These are phyloP conservation scores for Pilophorus perplexus DNA, from an alignment of 2,888 invertebrate genomes.

Conservation along the genomic window DNA sequence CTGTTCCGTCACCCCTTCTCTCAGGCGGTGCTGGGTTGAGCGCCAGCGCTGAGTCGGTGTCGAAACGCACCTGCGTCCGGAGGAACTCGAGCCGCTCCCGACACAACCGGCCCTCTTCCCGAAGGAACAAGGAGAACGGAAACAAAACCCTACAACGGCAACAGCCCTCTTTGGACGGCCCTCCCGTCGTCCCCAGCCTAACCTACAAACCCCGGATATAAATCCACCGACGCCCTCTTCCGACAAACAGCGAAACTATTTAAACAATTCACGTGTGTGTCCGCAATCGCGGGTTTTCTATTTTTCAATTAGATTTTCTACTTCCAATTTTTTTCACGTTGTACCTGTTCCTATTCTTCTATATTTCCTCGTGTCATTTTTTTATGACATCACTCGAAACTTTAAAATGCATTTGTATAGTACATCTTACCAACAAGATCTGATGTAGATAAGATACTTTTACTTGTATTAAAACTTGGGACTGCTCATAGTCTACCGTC, in stretches of 20 bases:
- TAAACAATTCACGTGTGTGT: not conserved
- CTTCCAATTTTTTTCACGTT: not conserved
- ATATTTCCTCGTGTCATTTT: too few relatives aligned
- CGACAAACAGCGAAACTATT: not conserved
- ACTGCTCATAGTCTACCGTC: too few relatives aligned
- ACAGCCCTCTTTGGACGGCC: constrained; percentile 34
- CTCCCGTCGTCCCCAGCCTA: constrained; percentile 44
- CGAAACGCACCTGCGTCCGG: constrained; percentile 59
- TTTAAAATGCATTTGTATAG: too few relatives aligned
- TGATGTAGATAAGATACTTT: too few relatives aligned
- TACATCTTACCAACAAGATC: too few relatives aligned
- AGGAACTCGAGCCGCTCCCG: constrained; percentile 56
- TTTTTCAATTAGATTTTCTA: not conserved
- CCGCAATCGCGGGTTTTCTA: too few relatives aligned
- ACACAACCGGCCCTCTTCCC: constrained; percentile 55
- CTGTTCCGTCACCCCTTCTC: not conserved
- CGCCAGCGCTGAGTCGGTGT: constrained; percentile 63
- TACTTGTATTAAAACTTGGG: too few relatives aligned
- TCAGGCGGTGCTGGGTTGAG: constrained; percentile 59
- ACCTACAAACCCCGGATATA: constrained; percentile 49
- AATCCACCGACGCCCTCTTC: not conserved
- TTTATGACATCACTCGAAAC: too few relatives aligned
- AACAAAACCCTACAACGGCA: constrained; percentile 42
- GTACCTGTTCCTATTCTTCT: too few relatives aligned
- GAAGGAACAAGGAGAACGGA: constrained; percentile 61